Conservation (phyloP, 2,888 invertebrate species). For the Macrosiphum euphorbiae region DNA sequence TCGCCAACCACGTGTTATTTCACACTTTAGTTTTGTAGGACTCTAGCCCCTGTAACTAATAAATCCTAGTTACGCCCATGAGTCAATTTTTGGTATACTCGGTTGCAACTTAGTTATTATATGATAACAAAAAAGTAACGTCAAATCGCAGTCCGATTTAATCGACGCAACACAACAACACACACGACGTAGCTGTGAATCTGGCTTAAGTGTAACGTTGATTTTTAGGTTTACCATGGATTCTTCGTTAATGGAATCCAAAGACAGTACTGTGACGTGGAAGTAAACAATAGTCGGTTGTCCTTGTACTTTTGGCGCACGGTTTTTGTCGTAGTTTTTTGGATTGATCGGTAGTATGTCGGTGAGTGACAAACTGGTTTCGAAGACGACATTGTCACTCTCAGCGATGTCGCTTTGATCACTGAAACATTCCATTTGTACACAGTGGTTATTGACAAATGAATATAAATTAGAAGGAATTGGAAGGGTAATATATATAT, state of each 20-base stretch:
- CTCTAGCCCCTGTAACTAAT: too few relatives aligned
- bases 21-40: too few relatives aligned
- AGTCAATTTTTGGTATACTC: too few relatives aligned
- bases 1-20: too few relatives aligned
- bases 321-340: conserved; percentile 90
- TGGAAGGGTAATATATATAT: neutral
- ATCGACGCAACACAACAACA: too few relatives aligned
- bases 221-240: conserved; percentile 79
- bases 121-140: too few relatives aligned
- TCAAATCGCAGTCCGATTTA: too few relatives aligned
- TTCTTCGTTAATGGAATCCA: conserved; percentile 96
- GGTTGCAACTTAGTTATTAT: too few relatives aligned
- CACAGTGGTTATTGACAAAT: neutral
- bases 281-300: conserved; percentile 92
- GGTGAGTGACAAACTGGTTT: conserved; percentile 81
- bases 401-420: conserved; percentile 64
- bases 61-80: too few relatives aligned
- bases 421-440: conserved; percentile 32
- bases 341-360: conserved; percentile 88
- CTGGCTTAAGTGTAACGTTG: neutral
- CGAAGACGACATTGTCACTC: conserved; percentile 68
- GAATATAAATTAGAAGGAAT: neutral
- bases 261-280: conserved; percentile 88
- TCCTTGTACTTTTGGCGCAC: conserved; percentile 87
- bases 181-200: too few relatives aligned